Base-by-base conservation (phyloP, 2,888 invertebrate genomes). In the Perithous albicinctus region DNA sequence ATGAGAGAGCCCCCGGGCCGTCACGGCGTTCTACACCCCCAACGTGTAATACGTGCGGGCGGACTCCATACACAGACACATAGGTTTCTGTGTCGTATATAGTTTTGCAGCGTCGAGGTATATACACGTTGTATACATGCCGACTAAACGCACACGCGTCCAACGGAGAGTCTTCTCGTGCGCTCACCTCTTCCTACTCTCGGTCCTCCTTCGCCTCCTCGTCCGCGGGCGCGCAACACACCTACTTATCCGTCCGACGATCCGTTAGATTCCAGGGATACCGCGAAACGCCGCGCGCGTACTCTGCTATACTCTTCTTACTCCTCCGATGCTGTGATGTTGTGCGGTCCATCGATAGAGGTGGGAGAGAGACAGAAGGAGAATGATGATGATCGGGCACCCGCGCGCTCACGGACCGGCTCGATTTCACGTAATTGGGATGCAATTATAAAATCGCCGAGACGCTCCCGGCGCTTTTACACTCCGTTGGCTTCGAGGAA, bases 251-350 rank as follows among this genome's bases (percentile, higher is more conserved):
- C 84, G 84, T 78, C 85, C 84, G 81, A 79, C 84, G 85, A 88
- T 86, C 90, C 90, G 90, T 90, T 91, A 90, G 89, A 91, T 90
- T 89, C 89, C 88, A 83, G 82, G 87, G 86, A 88, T 88, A 87
- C 86, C 84, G 79, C 80, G 77, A 80, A 81, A 79, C 79, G 69
- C 76, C 67, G 78, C 56, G 67, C 15, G 41, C 54, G 48, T 79
- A 32, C 72, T 43, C 64, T 38, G 12, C 73, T 43, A 51, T 61
- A 20, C 43, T 61, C 74, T 72, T 70, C 61, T 38, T 59, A 63
- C 63, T 38, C 4, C 38, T 15, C n/a, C 54, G 69, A 29, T 26
- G 20, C 61, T 41, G n/a, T n/a, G 41, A 48, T 35, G 64, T 56
- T 78, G 46, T 48, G 38, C 35, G 63, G 32, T 59, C 29, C 32